phyloP scores from a whole-genome alignment of 2,113 vertebrate species.

The Dicerorhinus sumatrensis region DNA sequence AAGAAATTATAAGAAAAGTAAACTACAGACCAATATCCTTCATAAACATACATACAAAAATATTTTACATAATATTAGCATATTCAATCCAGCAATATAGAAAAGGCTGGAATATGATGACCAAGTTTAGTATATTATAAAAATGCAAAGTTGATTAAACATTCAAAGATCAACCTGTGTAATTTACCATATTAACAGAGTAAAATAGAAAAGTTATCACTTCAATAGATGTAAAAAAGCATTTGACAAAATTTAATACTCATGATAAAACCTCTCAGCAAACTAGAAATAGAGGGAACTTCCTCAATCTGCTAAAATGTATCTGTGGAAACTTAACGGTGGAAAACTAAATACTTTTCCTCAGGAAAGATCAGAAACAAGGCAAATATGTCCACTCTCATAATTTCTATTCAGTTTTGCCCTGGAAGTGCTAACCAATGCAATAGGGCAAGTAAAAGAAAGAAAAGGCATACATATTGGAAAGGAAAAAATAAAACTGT shows the following conservation, averaged over 20 bases:
- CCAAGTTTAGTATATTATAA: not conserved
- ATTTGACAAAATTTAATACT: slow-evolving; percentile 16
- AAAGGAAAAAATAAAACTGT: not conserved
- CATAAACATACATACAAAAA: not conserved
- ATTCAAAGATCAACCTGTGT: not conserved
- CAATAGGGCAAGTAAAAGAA: not conserved
- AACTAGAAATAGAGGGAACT: not conserved
- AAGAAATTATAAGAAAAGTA: not conserved
- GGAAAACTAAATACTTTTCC: not conserved
- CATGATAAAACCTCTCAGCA: not conserved
- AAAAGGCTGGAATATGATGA: not conserved
- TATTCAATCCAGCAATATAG: not conserved
- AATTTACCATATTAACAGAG: not conserved
- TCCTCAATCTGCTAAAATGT: not conserved
- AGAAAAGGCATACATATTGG: not conserved
- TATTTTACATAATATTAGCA: not conserved
- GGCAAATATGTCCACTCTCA: not conserved
- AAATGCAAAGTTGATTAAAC: not conserved
- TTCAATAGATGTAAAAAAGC: not conserved
- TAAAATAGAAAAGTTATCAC: not conserved
- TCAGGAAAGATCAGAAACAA: slow-evolving; percentile 4
- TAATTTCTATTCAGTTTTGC: slow-evolving; percentile 3
- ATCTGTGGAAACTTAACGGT: not conserved
- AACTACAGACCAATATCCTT: not conserved
- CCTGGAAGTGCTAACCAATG: not conserved